phyloP scores from a whole-genome alignment of 2,797 vertebrate genomes.

The Spondyliosoma cantharus region DNA sequence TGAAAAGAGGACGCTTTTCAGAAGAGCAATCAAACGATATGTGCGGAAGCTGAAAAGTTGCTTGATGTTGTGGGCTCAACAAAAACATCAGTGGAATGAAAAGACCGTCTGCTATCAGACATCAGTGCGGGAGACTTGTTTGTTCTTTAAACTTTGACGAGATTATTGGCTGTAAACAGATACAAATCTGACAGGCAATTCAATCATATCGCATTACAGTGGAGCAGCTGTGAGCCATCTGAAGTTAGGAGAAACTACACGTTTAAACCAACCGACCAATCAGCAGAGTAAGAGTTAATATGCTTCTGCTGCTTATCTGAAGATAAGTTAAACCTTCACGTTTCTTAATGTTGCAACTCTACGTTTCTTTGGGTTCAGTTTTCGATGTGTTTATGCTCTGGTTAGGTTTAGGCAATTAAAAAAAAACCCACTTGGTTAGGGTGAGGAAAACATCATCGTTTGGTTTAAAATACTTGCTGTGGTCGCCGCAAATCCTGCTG shows the following conservation, averaged over 20 bases:
- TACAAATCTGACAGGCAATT: background rate
- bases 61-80: background rate
- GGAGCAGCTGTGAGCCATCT: constrained; percentile 3
- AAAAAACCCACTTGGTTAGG: too few relatives aligned
- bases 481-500: too few relatives aligned
- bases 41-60: background rate
- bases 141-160: constrained; percentile 7
- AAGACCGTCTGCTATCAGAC: background rate
- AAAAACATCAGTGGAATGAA: constrained; percentile 8
- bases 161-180: constrained; percentile 8
- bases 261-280: background rate
- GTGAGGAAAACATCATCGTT: too few relatives aligned
- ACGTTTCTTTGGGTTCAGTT: too few relatives aligned
- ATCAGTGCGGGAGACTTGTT: background rate
- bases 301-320: too few relatives aligned
- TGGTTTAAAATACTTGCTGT: too few relatives aligned
- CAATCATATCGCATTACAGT: background rate
- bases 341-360: too few relatives aligned
- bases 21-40: background rate
- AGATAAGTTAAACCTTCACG: too few relatives aligned
- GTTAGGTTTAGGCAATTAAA: too few relatives aligned
- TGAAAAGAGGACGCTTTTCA: background rate
- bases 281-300: too few relatives aligned
- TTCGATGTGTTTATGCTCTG: too few relatives aligned
- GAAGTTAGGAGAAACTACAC: background rate